Conservation (phyloP, 2,797 vertebrate species). For the Rachycentron canadum region DNA sequence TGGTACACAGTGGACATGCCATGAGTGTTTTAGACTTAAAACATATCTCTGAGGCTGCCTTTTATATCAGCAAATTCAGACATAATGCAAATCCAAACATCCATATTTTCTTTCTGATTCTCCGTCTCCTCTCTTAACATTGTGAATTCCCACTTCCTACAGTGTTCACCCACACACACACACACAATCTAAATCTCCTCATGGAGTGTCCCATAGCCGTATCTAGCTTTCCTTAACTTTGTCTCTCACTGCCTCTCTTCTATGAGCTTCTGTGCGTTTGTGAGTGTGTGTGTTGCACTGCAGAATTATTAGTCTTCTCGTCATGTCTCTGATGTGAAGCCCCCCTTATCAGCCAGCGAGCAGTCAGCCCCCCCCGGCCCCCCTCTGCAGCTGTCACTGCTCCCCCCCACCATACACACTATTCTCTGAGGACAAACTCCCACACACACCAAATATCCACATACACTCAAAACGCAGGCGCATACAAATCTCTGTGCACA, state of each 20-base stretch:
- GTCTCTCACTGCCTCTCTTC: conserved; percentile 41
- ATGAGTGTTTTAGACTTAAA: background rate
- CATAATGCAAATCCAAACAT: background rate
- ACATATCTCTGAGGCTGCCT: background rate
- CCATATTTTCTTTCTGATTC: background rate
- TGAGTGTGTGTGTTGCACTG: conserved; percentile 63
- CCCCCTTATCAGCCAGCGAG: conserved; percentile 93
- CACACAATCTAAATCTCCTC: conserved; percentile 27
- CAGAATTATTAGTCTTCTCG: conserved; percentile 87
- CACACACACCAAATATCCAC: conserved; percentile 73
- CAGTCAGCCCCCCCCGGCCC: conserved; percentile 88
- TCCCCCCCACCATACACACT: conserved; percentile 68
- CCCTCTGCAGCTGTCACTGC: conserved; percentile 89
- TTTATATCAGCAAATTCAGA: background rate
- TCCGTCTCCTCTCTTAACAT: conserved; percentile 1
- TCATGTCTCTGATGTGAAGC: conserved; percentile 84
- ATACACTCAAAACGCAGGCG: conserved; percentile 76
- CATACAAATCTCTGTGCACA: conserved; percentile 72
- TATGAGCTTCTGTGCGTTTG: conserved; percentile 42
- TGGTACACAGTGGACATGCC: background rate
- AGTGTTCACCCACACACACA: background rate
- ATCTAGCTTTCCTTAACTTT: conserved; percentile 68
- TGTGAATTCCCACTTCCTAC: conserved; percentile 5
- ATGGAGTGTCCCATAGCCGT: conserved; percentile 31
- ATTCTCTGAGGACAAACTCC: conserved; percentile 72